These are phyloP conservation scores for Papilio protenor DNA, from an alignment of 2,888 invertebrate genomes.

Conservation along the genomic window DNA sequence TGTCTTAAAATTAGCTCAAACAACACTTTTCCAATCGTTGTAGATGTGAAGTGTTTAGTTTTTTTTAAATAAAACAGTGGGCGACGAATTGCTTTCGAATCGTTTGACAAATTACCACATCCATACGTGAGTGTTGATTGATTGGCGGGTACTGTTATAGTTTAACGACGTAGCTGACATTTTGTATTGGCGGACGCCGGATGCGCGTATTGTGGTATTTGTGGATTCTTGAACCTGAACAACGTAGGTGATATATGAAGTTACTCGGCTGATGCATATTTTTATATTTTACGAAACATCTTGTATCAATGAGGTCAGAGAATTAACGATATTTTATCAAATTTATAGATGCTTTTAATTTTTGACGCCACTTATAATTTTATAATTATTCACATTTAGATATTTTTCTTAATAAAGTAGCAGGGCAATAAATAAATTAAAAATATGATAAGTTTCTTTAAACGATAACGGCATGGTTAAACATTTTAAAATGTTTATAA, in stretches of 20 bases:
- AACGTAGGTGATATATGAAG: conserved; percentile 36
- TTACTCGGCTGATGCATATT: conserved; percentile 24
- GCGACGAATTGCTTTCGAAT: conserved; percentile 42
- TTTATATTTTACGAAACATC: conserved; percentile 19
- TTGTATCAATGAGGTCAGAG: conserved; percentile 24
- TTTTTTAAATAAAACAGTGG: conserved; percentile 20
- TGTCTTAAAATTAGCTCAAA: neutral
- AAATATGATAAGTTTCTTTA: neutral
- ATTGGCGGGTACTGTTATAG: conserved; percentile 60
- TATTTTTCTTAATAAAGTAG: neutral
- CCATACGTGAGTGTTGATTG: conserved; percentile 43
- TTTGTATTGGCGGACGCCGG: conserved; percentile 65
- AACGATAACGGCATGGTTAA: neutral
- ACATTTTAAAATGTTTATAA: neutral
- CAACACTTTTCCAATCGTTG: neutral
- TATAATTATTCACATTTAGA: neutral
- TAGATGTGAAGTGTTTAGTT: neutral
- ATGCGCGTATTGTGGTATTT: conserved; percentile 53
- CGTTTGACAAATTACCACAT: conserved; percentile 50
- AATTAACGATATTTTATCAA: conserved; percentile 5
- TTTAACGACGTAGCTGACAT: conserved; percentile 73
- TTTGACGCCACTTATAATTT: conserved; percentile 6
- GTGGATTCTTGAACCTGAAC: conserved; percentile 47
- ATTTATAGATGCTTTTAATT: conserved; percentile 6
- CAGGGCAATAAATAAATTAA: neutral